Evolutionary conservation across 1,140 invertebrate genomes (phyloP).

Genomic region (Popillia japonica): DNA sequence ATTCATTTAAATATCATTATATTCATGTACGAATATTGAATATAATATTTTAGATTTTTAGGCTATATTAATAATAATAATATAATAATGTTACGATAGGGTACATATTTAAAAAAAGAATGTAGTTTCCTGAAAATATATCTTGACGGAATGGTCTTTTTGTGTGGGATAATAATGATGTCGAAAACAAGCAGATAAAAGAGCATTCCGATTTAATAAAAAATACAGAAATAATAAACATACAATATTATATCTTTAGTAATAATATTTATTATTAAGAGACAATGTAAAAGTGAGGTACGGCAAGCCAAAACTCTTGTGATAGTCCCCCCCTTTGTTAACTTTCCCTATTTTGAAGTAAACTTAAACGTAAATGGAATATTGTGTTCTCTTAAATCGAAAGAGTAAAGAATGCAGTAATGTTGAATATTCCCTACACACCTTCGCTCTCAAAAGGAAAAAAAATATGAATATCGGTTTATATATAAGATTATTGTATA

Average conservation of each 20-base stretch:
- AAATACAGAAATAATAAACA: conserved; percentile 5
- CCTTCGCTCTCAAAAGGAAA: background rate
- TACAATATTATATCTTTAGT: background rate
- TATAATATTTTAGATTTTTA: conserved; percentile 36
- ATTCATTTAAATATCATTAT: conserved; percentile 40
- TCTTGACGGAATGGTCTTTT: background rate
- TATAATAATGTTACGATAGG: conserved; percentile 37
- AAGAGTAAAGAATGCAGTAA: too few relatives aligned
- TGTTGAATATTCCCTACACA: background rate
- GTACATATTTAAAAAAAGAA: conserved; percentile 4
- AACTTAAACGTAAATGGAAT: too few relatives aligned
- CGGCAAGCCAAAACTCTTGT: conserved; percentile 34
- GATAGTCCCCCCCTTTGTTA: conserved; percentile 18
- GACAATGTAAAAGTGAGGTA: conserved; percentile 29
- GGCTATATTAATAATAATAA: conserved; percentile 38
- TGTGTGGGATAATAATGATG: background rate
- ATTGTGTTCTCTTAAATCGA: too few relatives aligned
- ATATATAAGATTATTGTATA: background rate
- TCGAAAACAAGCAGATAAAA: background rate
- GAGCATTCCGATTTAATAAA: background rate
- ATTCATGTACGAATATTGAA: background rate
- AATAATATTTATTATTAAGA: conserved; percentile 15
- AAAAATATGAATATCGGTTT: background rate
- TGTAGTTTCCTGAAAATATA: background rate
- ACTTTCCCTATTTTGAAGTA: background rate